phyloP scores from a whole-genome alignment of 2,113 vertebrate species.

The Climacteris rufus region DNA sequence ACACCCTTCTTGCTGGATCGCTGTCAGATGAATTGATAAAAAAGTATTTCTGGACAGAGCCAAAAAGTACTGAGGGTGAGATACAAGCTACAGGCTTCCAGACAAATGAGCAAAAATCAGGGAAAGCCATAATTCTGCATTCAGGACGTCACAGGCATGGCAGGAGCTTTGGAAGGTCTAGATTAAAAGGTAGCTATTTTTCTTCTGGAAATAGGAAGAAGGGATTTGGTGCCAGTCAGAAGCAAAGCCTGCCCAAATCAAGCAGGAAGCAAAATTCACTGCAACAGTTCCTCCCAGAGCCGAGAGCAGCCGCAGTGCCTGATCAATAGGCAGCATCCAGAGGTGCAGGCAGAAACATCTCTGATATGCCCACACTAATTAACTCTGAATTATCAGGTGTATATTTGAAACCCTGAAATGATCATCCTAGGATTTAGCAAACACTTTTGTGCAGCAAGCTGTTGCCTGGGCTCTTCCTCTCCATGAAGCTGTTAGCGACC shows the following conservation, averaged over 20 bases:
- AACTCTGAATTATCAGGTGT: constrained; percentile 70
- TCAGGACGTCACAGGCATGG: constrained; percentile 34
- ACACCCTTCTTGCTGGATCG: neutral
- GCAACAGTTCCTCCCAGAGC: constrained; percentile 57
- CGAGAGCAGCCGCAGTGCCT: constrained; percentile 12
- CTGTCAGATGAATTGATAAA: constrained; percentile 34
- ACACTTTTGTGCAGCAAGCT: neutral
- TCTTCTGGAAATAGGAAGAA: constrained; percentile 47
- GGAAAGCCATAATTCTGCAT: constrained; percentile 42
- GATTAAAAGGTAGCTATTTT: constrained; percentile 46
- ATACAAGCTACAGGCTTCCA: constrained; percentile 5
- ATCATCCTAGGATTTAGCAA: constrained; percentile 38
- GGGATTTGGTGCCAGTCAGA: constrained; percentile 53
- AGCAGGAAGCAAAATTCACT: constrained; percentile 66
- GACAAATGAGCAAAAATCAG: constrained; percentile 37
- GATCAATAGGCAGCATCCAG: constrained; percentile 63
- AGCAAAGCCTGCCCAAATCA: constrained; percentile 59
- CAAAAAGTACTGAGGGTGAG: neutral
- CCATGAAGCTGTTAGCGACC: neutral
- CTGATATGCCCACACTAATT: constrained; percentile 61
- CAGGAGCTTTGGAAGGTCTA: constrained; percentile 49
- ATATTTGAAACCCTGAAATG: constrained; percentile 54
- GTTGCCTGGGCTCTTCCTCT: neutral
- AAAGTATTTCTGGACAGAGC: neutral
- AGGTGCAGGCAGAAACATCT: constrained; percentile 52